phyloP scores from a whole-genome alignment of 1,140 invertebrate genomes.

The Drosophila sechellia region DNA sequence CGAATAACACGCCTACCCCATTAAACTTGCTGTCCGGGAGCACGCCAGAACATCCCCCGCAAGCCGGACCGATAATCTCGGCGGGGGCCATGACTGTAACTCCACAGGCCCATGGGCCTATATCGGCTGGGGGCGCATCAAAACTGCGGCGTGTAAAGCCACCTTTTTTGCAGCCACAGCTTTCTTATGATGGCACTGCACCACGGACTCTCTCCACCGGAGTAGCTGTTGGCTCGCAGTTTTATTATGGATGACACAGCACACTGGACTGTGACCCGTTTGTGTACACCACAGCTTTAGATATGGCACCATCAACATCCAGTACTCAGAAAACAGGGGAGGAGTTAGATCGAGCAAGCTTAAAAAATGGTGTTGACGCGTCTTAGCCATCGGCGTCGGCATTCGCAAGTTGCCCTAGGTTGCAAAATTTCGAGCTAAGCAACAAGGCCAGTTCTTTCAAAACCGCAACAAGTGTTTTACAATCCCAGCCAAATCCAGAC shows the following conservation, averaged over 20 bases:
- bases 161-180: slow-evolving; percentile 59
- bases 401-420: neutral
- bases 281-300: slow-evolving; percentile 45
- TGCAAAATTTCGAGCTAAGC: slow-evolving; percentile 10
- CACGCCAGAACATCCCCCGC: slow-evolving; percentile 60
- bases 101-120: slow-evolving; percentile 38
- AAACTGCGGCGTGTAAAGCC: slow-evolving; percentile 65
- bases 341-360: neutral
- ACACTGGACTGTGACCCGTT: slow-evolving; percentile 53
- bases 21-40: slow-evolving; percentile 49
- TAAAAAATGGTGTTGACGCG: neutral
- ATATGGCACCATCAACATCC: slow-evolving; percentile 6
- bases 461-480: too few relatives aligned
- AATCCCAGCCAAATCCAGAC: too few relatives aligned
- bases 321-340: slow-evolving; percentile 1
- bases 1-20: slow-evolving; percentile 63
- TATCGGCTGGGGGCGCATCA: slow-evolving; percentile 39
- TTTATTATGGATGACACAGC: slow-evolving; percentile 82
- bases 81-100: slow-evolving; percentile 42
- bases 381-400: slow-evolving; percentile 37
- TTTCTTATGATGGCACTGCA: slow-evolving; percentile 79
- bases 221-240: slow-evolving; percentile 74
- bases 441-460: too few relatives aligned
- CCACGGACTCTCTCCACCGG: slow-evolving; percentile 79
- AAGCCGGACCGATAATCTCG: slow-evolving; percentile 27